Base-by-base conservation (phyloP, 1,140 invertebrate genomes). In the Lethrus apterus region DNA sequence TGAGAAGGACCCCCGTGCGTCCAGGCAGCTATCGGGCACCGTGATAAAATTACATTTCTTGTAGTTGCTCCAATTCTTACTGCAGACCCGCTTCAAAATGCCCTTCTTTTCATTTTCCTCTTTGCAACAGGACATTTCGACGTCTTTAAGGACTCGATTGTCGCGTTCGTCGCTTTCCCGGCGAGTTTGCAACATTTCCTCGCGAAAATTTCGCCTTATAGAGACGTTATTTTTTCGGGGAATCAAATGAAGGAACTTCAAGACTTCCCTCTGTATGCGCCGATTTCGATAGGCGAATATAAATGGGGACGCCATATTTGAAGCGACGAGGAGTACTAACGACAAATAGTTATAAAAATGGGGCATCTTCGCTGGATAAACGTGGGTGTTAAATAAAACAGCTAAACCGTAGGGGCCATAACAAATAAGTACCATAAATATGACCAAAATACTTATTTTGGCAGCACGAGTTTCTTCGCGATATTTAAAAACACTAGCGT, bases 401-500 rank as follows among this genome's bases (percentile, higher is more conserved):
- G 78, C 57, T 14, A 78, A 52, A 0, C 78, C 75, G 56, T 78
- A 83, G 0, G 84, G 84, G 17, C 82, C 67, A 69, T 83, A 85
- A 47, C 77, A 88, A 17, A 76, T 75, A 44, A 78, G 69, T 19
- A 84, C 79, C 71, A 87, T 83, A 2, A 87, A 75, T 19, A 80
- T 76, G 2, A 80, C 77, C 50, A 86, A 59, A 19, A 83, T 78
- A 55, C 84, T 86, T 33, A 89, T 83, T 42, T 84, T 77, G 2
- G 85, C 86, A 0, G 86, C 85, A 47, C 86, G 73, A 20, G 84
- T 81, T 64, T 89, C 86, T 65, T 89, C 86, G 14, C 85, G 72
- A 61, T 88, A 87, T 44, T 80, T 75, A 64, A 89, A 89, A 44
- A 87, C 68, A n/a, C 82, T 85, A 8, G 84, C 86, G 60, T 89